These are phyloP conservation scores for Gephyroberyx darwinii DNA, from an alignment of 2,797 vertebrate species.

Conservation along the genomic window DNA sequence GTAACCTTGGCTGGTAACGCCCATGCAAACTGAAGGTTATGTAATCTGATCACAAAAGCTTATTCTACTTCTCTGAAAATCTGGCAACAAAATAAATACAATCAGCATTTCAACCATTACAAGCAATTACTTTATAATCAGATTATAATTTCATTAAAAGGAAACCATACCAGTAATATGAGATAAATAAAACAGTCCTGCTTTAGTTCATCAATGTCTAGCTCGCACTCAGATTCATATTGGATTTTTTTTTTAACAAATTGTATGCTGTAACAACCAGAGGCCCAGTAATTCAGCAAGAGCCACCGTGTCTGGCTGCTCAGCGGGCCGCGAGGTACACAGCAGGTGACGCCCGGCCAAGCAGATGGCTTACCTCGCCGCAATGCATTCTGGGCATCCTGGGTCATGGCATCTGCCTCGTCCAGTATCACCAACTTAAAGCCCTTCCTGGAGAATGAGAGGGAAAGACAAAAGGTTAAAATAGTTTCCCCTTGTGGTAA, in stretches of 20 bases:
- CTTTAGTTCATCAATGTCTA: neutral
- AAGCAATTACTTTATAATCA: neutral
- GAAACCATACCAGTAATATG: no score
- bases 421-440: slow-evolving; percentile 98
- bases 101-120: neutral
- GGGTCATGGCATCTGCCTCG: slow-evolving; percentile 99
- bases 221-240: neutral
- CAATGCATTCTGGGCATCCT: slow-evolving; percentile 97
- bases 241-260: slow-evolving; percentile 1
- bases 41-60: neutral
- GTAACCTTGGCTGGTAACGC: neutral
- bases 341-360: slow-evolving; percentile 70
- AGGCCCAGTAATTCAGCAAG: slow-evolving; percentile 35
- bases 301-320: slow-evolving; percentile 54
- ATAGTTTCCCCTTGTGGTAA: neutral
- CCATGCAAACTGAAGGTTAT: neutral
- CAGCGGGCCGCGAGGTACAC: slow-evolving; percentile 67
- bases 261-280: slow-evolving; percentile 26
- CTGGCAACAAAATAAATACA: neutral
- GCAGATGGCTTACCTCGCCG: slow-evolving; percentile 92
- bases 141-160: neutral
- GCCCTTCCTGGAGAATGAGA: slow-evolving; percentile 86
- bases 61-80: neutral
- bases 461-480: neutral
- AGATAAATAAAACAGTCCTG: neutral